These are phyloP conservation scores for Unio delphinus DNA, from an alignment of 2,888 invertebrate species.

Conservation along the genomic window DNA sequence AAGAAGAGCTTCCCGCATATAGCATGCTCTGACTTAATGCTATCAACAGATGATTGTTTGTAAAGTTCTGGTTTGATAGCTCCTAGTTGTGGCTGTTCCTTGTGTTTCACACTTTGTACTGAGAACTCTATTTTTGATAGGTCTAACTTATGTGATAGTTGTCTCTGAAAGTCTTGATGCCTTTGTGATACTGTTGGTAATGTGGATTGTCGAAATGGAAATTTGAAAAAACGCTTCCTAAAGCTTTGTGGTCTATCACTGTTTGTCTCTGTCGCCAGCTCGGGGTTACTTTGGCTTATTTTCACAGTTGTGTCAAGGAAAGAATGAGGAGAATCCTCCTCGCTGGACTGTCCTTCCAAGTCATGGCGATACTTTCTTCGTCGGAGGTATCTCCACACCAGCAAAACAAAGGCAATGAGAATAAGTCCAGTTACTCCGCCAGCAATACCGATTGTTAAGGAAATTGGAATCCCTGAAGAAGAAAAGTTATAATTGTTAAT, in stretches of 20 bases:
- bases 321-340: conserved; percentile 36
- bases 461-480: background rate
- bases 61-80: conserved; percentile 68
- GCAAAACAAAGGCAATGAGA: no score
- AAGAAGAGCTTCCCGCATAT: conserved; percentile 85
- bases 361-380: conserved; percentile 20
- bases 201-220: conserved; percentile 86
- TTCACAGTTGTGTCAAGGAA: conserved; percentile 42
- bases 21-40: conserved; percentile 54
- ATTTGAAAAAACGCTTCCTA: conserved; percentile 47
- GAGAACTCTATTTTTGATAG: conserved; percentile 85
- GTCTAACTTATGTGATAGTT: conserved; percentile 85
- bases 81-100: conserved; percentile 64
- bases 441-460: background rate
- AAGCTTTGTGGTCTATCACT: conserved; percentile 13
- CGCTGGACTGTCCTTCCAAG: conserved; percentile 19
- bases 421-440: background rate
- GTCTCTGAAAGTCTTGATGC: conserved; percentile 86
- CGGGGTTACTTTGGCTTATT: conserved; percentile 67
- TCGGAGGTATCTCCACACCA: conserved; percentile 24
- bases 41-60: conserved; percentile 73
- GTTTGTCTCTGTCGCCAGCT: conserved; percentile 48
- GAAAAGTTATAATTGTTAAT: background rate
- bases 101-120: conserved; percentile 73
- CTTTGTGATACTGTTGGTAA: conserved; percentile 86